Base-by-base conservation (phyloP, 2,888 invertebrate species). In the Hybos culiciformis region DNA sequence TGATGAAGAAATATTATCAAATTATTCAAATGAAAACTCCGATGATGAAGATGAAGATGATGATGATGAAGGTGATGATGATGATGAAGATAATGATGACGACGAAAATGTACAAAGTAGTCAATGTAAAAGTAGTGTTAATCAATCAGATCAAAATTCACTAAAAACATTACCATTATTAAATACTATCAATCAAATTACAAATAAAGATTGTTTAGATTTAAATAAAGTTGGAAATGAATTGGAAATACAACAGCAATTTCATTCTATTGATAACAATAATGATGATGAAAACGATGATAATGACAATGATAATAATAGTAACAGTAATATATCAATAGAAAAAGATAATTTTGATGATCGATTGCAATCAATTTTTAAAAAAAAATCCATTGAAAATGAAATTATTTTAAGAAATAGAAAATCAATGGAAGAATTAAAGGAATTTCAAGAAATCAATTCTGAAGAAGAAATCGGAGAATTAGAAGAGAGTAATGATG, bases 401-500 rank as follows among this genome's bases (percentile, higher is more conserved):
- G 17, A 31, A 36, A 32, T 14, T 32, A 23, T 19, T 19, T 24
- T 11, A 29, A 5, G 34, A 21, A 26, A 17, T 11, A 39, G 7
- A 29, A 24, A 21, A 33, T 32, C 18, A n/a, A n/a, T n/a, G n/a
- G n/a, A n/a, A n/a, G n/a, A n/a, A n/a, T n/a, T n/a, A n/a, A n/a
- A n/a, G n/a, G n/a, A n/a, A n/a, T n/a, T n/a, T n/a, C n/a, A n/a
- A n/a, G n/a, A n/a, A n/a, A n/a, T n/a, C n/a, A n/a, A n/a, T n/a
- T 19, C 33, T 3, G 19, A 39, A 24, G 39, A 36, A 18, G 31
- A 36, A 18, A 33, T 36, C 19, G 7, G 14, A 17, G 12, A 34
- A 11, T 34, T 31, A 9, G 15, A 29, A 4, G 24, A 12, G 8
- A 45, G 44, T 34, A 42, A 29, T 26, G 46, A 53, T 52, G 47